Evolutionary conservation across 2,113 vertebrate species (phyloP), one percentile per base, ranked within the genome.

Genomic region (Mesembrinibis cayennensis): DNA sequence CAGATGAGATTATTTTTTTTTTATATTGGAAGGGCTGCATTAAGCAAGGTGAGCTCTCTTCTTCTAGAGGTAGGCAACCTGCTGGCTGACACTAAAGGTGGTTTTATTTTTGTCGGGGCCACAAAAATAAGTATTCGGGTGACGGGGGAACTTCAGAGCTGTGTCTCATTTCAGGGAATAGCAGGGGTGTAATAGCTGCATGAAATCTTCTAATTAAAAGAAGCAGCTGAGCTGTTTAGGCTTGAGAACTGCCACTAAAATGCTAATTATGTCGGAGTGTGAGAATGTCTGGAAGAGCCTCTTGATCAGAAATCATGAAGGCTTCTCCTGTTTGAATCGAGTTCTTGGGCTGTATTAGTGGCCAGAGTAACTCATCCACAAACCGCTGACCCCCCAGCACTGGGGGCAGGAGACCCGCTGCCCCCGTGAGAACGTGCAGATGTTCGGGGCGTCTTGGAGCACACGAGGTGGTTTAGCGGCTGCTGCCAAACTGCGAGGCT

Each of bases 171-270:
- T 49, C 6, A 25, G 63, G 81, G 32, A 89, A 72, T 77, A 80
- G 84, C 67, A 87, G 81, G 56, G 58, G 29, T 83, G 77, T 44
- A 84, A 80, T 45, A 40, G 59, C 82, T 73, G 58, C 29, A 13
- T 77, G 56, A 95, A 87, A 49, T 84, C 53, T 79, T 71, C 21
- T 77, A 47, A 56, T 91, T 87, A 73, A 83, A 86, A 87, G 80
- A 72, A 69, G 83, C 58, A 91, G 40, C 71, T 29, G 80, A 91
- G 67, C 53, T 83, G 32, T 84, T 91, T 22, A 59, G 53, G 44
- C 45, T 81, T 89, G 62, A 73, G 67, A 93, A 65, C 81, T 91
- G 40, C 77, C 49, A 44, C 85, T 95, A 65, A 84, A 89, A 78
- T 62, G 49, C 26, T 84, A 36, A 89, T 84, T 63, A 42, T 53